These are phyloP conservation scores for Melieria picta DNA, from an alignment of 2,888 invertebrate genomes.

Conservation along the genomic window DNA sequence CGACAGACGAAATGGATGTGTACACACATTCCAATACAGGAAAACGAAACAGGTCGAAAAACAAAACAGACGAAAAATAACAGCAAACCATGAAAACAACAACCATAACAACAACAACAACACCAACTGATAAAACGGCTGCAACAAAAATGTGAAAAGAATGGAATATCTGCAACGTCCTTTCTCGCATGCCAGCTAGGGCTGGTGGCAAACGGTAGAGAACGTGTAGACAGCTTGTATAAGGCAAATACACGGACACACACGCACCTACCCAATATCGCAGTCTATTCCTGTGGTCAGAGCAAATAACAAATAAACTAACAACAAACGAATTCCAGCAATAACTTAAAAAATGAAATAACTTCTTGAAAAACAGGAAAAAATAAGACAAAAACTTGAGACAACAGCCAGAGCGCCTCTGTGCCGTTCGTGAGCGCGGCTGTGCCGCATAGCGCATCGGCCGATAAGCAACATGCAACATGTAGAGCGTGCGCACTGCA, in stretches of 20 bases:
- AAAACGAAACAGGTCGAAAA: slow-evolving; percentile 26
- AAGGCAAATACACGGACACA: neutral
- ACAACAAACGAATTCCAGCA: slow-evolving; percentile 21
- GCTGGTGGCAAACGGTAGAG: neutral
- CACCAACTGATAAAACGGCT: neutral
- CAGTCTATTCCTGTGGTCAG: neutral
- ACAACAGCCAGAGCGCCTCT: neutral
- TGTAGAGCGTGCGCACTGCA: no score
- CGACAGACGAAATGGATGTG: slow-evolving; percentile 3
- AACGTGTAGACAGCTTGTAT: no score
- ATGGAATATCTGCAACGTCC: slow-evolving; percentile 21
- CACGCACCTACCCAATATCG: neutral
- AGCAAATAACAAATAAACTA: slow-evolving; percentile 7
- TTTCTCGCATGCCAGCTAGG: slow-evolving; percentile 17
- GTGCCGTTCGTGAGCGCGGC: no score
- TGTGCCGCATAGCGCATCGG: no score
- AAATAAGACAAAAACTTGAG: slow-evolving; percentile 8
- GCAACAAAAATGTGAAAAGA: no score
- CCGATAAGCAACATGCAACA: no score
- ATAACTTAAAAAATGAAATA: slow-evolving; percentile 12
- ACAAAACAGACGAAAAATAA: neutral
- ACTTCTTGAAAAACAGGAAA: slow-evolving; percentile 19
- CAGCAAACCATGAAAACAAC: neutral
- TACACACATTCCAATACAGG: slow-evolving; percentile 3
- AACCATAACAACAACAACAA: slow-evolving; percentile 5